Evolutionary conservation across 1,140 invertebrate genomes (phyloP), one percentile per base, ranked within the genome.

Genomic region (Diploscapter pachys): DNA sequence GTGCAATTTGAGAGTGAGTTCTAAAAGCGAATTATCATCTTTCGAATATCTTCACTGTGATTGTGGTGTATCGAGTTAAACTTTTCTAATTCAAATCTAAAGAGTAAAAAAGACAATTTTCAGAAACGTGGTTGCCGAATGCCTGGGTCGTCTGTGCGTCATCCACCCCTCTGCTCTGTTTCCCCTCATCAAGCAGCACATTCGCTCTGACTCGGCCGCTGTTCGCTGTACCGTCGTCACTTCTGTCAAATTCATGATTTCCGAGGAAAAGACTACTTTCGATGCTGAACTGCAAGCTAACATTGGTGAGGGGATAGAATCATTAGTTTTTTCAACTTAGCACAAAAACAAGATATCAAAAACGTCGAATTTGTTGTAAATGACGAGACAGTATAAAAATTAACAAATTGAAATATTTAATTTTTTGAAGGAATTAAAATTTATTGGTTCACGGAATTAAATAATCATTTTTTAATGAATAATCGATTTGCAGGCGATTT

Each of bases 401-500:
- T 0, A 31, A 31, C 0, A 31, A 31, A 31, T 31, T 31, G 31
- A 31, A 31, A 31, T 31, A 31, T 31, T 31, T 31, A 31, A 31
- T 31, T 31, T 0, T 31, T 31, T 31, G 31, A 31, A 31, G 31
- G 31, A 59, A 59, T 59, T 59, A 1, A 11, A 59, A 11, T 11
- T 31, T 59, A 59, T 11, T 11, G 1, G 57, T 59, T 59, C 57
- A 31, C 31, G 9, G 31, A 11, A 31, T 11, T 11, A 11, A 59
- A 59, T 59, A 11, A 31, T 59, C 9, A 11, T 31, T 59, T 31
- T 31, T 11, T 59, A 11, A 31, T 31, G 9, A 59, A 11, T 59
- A 31, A 11, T 11, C 57, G 9, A 11, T 59, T 59, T 59, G 9
- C 57, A 88, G 92, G 92, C 31, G 91, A 93, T 84, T 93, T 95